Percentiles rank a stretch among this genome's conserved stretches.
phyloP scores from a whole-genome alignment of 2,797 vertebrate genomes.

The Poecilia picta region DNA sequence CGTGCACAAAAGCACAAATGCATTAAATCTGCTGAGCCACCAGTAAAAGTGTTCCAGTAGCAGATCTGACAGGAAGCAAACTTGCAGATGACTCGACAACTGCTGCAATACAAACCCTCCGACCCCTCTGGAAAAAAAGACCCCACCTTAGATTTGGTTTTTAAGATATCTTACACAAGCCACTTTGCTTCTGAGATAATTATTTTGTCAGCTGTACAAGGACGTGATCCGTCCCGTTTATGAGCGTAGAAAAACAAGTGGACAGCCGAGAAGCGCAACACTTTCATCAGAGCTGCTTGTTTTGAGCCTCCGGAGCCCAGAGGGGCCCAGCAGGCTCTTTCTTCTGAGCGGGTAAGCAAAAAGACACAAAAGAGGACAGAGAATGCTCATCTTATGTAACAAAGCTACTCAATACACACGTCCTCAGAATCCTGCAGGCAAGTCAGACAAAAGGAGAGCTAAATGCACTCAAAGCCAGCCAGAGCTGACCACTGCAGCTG shows the following conservation, averaged over 20 bases:
- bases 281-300: slow-evolving; percentile 33
- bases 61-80: slow-evolving; percentile 58
- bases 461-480: slow-evolving; percentile 4
- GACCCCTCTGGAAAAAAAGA: neutral
- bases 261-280: slow-evolving; percentile 16
- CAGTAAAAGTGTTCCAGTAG: slow-evolving; percentile 49
- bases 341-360: slow-evolving; percentile 15
- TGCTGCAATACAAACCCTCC: slow-evolving; percentile 8
- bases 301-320: slow-evolving; percentile 22
- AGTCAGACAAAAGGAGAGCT: slow-evolving; percentile 24
- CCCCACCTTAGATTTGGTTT: neutral
- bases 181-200: neutral
- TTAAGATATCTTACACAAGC: neutral
- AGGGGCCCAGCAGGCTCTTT: slow-evolving; percentile 47
- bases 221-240: neutral
- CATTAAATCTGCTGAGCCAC: slow-evolving; percentile 62
- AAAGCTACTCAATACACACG: slow-evolving; percentile 26
- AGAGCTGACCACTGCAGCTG: neutral
- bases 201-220: neutral
- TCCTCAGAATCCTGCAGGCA: slow-evolving; percentile 6
- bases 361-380: slow-evolving; percentile 62
- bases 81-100: slow-evolving; percentile 22
- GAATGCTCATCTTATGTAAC: slow-evolving; percentile 66
- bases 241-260: neutral
- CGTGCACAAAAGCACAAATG: slow-evolving; percentile 17